Percentiles rank a stretch among this genome's conserved stretches.
Conservation (phyloP, 2,797 vertebrate species). For the Urosaurus nigricauda region DNA sequence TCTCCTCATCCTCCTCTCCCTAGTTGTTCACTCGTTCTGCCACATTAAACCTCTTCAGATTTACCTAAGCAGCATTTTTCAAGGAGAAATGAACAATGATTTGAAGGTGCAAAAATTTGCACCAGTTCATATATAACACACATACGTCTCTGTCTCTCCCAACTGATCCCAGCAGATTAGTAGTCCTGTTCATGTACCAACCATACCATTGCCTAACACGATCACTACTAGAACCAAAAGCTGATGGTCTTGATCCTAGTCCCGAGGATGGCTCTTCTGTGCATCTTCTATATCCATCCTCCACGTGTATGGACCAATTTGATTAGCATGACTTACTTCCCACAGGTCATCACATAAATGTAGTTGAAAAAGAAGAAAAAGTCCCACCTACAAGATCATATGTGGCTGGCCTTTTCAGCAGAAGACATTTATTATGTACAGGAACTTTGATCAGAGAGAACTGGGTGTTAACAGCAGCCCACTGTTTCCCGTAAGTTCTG, state of each 20-base stretch:
- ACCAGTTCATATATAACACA: too few species aligned
- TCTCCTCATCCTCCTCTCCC: too few species aligned
- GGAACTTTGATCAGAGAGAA: slow-evolving; percentile 64
- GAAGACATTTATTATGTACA: not conserved
- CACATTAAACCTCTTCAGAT: too few species aligned
- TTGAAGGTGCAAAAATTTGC: too few species aligned
- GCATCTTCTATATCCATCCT: not conserved
- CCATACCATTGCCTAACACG: not conserved
- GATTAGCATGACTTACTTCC: not conserved
- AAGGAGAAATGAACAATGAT: too few species aligned
- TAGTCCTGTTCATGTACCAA: not conserved
- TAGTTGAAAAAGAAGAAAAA: not conserved
- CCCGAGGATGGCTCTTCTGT: not conserved
- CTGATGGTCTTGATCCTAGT: not conserved
- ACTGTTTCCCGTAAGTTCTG: slow-evolving; percentile 64
- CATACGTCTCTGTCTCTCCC: not conserved
- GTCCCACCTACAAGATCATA: not conserved
- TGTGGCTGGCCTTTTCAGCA: slow-evolving; percentile 8
- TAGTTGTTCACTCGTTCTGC: too few species aligned
- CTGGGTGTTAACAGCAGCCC: slow-evolving; percentile 74
- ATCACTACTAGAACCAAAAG: not conserved
- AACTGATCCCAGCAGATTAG: too few species aligned
- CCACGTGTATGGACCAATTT: not conserved
- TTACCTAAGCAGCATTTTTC: too few species aligned
- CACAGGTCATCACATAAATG: not conserved